Evolutionary conservation across 2,797 vertebrate species (phyloP).

Genomic region (Coluber constrictor): DNA sequence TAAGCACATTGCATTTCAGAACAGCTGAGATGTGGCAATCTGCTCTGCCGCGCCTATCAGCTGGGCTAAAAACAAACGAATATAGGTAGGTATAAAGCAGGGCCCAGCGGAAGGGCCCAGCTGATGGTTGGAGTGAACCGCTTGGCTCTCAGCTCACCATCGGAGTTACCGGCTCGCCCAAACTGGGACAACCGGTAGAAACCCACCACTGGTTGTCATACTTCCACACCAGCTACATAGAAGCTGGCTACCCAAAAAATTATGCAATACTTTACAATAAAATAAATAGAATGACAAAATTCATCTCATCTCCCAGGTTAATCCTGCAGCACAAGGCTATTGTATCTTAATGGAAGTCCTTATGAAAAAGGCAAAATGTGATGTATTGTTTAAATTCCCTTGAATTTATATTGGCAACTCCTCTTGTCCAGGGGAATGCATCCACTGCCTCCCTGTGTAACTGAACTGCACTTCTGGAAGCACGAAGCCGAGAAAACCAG

Average conservation of each 20-base stretch:
- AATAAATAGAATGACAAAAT: neutral
- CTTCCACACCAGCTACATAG: neutral
- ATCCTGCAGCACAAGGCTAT: neutral
- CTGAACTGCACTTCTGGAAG: neutral
- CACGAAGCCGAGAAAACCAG: no score
- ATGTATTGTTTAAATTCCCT: neutral
- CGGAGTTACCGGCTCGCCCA: no score
- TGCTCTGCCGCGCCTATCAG: no score
- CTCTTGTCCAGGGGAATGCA: neutral
- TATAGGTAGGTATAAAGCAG: no score
- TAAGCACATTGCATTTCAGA: no score
- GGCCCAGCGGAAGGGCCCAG: no score
- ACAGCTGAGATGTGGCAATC: no score
- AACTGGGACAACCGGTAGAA: no score
- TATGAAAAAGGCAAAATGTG: neutral
- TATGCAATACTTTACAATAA: neutral
- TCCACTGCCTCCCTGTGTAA: neutral
- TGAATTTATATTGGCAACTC: neutral
- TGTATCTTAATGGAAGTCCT: neutral
- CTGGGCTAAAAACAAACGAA: no score
- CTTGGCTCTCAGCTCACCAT: no score
- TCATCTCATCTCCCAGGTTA: neutral
- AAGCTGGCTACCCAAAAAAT: neutral
- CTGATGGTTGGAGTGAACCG: rapidly evolving
- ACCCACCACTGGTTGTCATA: neutral